Conservation (phyloP, 1,140 invertebrate species). For the Drosophila elegans region DNA sequence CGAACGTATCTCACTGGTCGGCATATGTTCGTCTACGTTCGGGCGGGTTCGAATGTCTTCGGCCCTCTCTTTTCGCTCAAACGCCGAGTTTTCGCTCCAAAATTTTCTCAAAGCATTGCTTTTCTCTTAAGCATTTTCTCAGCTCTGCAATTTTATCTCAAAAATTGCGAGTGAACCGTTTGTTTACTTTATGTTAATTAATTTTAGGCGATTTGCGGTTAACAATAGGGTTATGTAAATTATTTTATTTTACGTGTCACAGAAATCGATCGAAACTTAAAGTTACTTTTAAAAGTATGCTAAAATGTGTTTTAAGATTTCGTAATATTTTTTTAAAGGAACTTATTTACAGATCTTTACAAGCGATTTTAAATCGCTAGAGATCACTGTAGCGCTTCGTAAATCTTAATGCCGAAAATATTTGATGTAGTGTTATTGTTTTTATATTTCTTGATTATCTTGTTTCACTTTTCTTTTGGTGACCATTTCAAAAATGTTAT, state of each 20-base stretch:
- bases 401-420: neutral
- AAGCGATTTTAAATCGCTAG: neutral
- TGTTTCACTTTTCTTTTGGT: neutral
- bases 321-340: no score
- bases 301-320: neutral
- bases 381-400: no score
- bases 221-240: slow-evolving; percentile 5
- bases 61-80: slow-evolving; percentile 9
- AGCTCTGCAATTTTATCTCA: slow-evolving; percentile 19
- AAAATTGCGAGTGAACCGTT: slow-evolving; percentile 18
- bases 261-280: neutral
- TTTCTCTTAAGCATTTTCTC: slow-evolving; percentile 20
- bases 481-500: neutral
- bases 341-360: neutral
- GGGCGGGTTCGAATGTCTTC: slow-evolving; percentile 18
- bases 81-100: slow-evolving; percentile 11
- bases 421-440: neutral
- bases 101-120: slow-evolving; percentile 16
- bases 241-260: neutral
- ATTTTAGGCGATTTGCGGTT: slow-evolving; percentile 8
- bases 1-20: slow-evolving; percentile 15
- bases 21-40: slow-evolving; percentile 2
- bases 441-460: neutral
- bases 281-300: neutral
- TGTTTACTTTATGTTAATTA: slow-evolving; percentile 28